Conservation (phyloP, 2,797 vertebrate genomes). For the Gadopsis marmoratus region DNA sequence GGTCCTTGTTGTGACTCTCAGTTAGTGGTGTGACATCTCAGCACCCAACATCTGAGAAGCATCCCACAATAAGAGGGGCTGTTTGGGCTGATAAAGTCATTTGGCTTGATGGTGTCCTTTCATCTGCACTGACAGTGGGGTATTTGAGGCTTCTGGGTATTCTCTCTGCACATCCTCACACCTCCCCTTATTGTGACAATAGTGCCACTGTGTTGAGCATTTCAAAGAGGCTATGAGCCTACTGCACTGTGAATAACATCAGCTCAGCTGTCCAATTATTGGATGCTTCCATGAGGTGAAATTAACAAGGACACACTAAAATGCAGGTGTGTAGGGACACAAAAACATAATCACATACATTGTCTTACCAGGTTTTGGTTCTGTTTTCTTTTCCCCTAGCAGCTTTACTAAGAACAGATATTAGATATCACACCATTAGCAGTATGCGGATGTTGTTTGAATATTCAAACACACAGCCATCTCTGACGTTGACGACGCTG, state of each 20-base stretch:
- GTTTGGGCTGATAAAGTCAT: constrained; percentile 84
- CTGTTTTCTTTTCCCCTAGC: neutral
- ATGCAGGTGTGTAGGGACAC: too few species aligned
- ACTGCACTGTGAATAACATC: constrained; percentile 31
- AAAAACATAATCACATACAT: neutral
- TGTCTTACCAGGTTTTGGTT: neutral
- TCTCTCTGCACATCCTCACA: constrained; percentile 69
- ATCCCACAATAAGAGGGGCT: constrained; percentile 77
- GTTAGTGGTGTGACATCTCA: constrained; percentile 83
- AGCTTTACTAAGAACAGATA: constrained; percentile 1
- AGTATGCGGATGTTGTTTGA: constrained; percentile 31
- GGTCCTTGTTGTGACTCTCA: constrained; percentile 81
- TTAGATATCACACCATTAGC: constrained; percentile 31
- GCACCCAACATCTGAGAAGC: constrained; percentile 76
- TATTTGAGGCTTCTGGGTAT: constrained; percentile 76
- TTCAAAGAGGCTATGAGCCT: constrained; percentile 40
- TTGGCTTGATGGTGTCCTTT: constrained; percentile 78
- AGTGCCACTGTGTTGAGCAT: constrained; percentile 68
- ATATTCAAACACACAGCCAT: constrained; percentile 50
- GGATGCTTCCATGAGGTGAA: neutral
- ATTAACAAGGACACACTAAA: neutral
- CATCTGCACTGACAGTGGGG: constrained; percentile 72
- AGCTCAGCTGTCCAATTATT: constrained; percentile 22
- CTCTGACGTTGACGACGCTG: constrained; percentile 40
- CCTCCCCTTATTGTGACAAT: constrained; percentile 73